phyloP scores from a whole-genome alignment of 2,797 vertebrate genomes.

The Tangara arthus region DNA sequence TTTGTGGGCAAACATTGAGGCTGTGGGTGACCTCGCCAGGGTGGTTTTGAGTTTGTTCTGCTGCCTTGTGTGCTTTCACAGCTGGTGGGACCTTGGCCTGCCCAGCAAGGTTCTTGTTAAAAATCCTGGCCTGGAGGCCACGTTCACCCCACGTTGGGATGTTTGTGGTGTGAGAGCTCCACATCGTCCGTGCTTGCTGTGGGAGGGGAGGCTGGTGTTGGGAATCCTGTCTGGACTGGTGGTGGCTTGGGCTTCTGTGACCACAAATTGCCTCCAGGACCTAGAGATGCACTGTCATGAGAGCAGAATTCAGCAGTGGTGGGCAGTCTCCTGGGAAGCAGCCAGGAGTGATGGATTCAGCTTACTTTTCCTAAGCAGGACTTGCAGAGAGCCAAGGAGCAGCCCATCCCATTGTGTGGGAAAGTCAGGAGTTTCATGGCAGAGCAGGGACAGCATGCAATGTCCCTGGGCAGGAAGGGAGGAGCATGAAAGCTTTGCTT shows the following conservation, averaged over 20 bases:
- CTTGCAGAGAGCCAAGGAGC: neutral
- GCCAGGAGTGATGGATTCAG: neutral
- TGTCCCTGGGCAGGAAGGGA: fast-evolving
- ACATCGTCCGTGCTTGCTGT: fast-evolving
- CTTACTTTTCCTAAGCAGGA: neutral
- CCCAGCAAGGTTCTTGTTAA: neutral
- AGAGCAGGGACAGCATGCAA: fast-evolving
- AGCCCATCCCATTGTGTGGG: fast-evolving
- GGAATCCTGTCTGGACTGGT: neutral
- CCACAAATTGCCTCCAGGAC: neutral
- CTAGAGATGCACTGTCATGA: fast-evolving
- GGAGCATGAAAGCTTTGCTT: neutral
- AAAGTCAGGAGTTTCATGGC: neutral
- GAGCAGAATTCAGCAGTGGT: neutral
- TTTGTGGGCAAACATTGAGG: neutral
- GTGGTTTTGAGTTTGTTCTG: neutral
- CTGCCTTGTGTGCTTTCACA: neutral
- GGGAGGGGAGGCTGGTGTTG: neutral
- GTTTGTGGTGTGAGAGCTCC: neutral
- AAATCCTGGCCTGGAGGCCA: neutral
- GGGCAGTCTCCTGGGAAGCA: neutral
- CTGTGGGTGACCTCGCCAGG: neutral
- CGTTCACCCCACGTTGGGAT: fast-evolving
- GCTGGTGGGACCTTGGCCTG: neutral
- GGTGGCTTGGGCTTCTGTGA: neutral